Evolutionary conservation across 2,113 vertebrate species (phyloP).

Genomic region (Prionailurus viverrinus): DNA sequence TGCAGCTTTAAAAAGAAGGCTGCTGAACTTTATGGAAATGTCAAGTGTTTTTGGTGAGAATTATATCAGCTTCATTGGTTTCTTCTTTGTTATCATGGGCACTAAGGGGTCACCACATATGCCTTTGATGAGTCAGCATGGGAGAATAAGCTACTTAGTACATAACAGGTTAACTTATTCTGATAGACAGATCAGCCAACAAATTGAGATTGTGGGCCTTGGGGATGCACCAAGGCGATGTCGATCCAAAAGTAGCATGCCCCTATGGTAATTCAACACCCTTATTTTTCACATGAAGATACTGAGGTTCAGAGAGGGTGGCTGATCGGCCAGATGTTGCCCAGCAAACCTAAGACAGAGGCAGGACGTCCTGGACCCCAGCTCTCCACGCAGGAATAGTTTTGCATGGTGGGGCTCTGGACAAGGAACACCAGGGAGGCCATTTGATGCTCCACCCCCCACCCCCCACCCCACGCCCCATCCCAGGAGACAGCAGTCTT

Average conservation of each 20-base stretch:
- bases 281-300: not conserved
- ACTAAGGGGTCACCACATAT: not conserved
- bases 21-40: not conserved
- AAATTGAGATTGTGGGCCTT: not conserved
- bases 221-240: not conserved
- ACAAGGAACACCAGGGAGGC: not conserved
- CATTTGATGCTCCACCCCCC: rapidly evolving
- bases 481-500: too few relatives aligned
- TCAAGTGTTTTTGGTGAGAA: not conserved
- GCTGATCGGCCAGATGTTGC: not conserved
- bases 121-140: not conserved
- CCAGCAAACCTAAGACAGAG: not conserved
- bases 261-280: not conserved
- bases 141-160: not conserved
- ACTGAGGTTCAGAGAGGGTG: not conserved
- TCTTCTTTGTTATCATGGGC: not conserved
- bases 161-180: not conserved
- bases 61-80: not conserved
- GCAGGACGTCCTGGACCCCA: not conserved
- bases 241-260: not conserved
- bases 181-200: not conserved
- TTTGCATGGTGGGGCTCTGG: not conserved
- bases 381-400: rapidly evolving
- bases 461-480: rapidly evolving
- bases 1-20: not conserved